A percentile compares a stretch with the other conserved stretches of the same genome.
phyloP scores from a whole-genome alignment of 2,888 invertebrate species.

The Acanthosoma haemorrhoidale region DNA sequence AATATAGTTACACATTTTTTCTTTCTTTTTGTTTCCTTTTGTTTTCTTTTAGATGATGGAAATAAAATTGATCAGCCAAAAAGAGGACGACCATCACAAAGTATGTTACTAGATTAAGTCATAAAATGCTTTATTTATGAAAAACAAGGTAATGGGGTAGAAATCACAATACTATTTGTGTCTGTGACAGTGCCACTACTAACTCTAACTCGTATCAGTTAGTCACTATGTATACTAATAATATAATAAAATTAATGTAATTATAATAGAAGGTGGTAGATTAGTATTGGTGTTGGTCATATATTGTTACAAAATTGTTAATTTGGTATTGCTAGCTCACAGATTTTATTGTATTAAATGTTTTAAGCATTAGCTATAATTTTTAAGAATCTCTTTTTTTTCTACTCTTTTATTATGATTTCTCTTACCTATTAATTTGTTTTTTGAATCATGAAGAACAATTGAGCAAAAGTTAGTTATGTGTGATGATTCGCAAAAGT shows the following conservation, averaged over 20 bases:
- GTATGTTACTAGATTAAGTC: neutral
- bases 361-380: no score
- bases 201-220: neutral
- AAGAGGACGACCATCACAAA: constrained; percentile 7
- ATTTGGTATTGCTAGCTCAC: no score
- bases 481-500: no score
- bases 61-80: constrained; percentile 10
- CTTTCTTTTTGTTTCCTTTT: neutral
- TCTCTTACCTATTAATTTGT: no score
- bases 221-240: neutral
- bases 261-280: neutral
- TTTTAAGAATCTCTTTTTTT: no score
- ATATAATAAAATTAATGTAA: neutral
- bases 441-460: no score
- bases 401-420: no score
- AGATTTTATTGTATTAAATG: no score
- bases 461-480: no score
- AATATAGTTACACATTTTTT: neutral
- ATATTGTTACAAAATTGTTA: neutral
- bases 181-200: neutral
- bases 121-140: neutral
- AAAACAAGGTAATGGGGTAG: neutral
- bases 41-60: neutral
- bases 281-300: neutral
- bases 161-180: neutral